A percentile compares a stretch with the other conserved stretches of the same genome.
Conservation (phyloP, 2,888 invertebrate genomes). For the Eucriotettix oculatus region DNA sequence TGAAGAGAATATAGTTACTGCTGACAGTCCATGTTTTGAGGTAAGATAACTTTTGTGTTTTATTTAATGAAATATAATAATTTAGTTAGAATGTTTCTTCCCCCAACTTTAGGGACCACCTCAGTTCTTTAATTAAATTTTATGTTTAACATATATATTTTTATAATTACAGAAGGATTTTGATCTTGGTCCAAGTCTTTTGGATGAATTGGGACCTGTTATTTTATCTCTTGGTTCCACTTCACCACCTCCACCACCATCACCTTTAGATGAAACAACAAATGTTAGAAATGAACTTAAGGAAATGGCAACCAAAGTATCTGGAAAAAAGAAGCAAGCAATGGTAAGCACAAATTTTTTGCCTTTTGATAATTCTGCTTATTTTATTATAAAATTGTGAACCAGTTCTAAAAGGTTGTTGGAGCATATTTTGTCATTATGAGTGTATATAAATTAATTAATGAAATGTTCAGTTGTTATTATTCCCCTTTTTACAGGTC, state of each 20-base stretch:
- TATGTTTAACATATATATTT: no score
- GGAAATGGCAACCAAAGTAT: conserved; percentile 36
- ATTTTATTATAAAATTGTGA: no score
- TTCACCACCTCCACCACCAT: conserved; percentile 21
- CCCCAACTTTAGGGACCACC: no score
- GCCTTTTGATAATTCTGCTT: background rate
- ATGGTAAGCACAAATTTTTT: conserved; percentile 26
- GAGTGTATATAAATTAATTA: no score
- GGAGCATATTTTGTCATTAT: no score
- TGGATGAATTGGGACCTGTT: conserved; percentile 83
- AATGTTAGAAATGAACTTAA: conserved; percentile 54
- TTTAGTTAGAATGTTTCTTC: no score
- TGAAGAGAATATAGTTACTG: conserved; percentile 38
- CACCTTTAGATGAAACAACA: conserved; percentile 32
- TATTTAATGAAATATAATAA: no score
- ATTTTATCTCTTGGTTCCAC: conserved; percentile 39
- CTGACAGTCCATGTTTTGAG: conserved; percentile 30
- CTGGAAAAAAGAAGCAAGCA: conserved; percentile 28
- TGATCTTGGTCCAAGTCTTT: conserved; percentile 74
- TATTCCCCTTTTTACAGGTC: conserved; percentile 29
- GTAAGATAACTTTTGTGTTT: conserved; percentile 16
- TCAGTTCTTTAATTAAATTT: no score
- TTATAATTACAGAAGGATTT: conserved; percentile 24
- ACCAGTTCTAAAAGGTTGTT: no score
- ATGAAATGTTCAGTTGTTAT: no score